A percentile compares a stretch with the other conserved stretches of the same genome.
phyloP scores from a whole-genome alignment of 2,797 vertebrate species.

The Coranthus polyacanthus region DNA sequence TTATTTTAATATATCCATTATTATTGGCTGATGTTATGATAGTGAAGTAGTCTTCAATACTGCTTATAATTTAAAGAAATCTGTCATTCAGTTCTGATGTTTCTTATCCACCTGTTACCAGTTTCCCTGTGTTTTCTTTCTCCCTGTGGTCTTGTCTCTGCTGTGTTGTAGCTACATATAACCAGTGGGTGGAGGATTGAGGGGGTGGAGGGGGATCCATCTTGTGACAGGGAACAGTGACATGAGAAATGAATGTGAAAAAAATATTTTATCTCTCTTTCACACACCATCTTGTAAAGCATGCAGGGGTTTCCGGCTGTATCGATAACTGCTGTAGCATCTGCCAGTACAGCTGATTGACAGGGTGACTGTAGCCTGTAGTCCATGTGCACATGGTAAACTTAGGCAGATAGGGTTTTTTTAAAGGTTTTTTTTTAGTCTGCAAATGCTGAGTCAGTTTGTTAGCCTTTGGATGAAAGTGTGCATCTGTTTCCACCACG shows the following conservation, averaged over 20 bases:
- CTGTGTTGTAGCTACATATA: constrained; percentile 28
- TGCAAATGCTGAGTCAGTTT: background rate
- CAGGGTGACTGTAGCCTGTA: too few species aligned
- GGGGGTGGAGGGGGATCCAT: constrained; percentile 27
- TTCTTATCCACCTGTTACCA: constrained; percentile 20
- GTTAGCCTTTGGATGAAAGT: too few species aligned
- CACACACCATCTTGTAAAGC: constrained; percentile 11
- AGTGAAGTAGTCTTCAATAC: too few species aligned
- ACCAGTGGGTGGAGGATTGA: constrained; percentile 28
- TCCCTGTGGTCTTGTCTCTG: constrained; percentile 25
- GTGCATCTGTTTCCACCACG: too few species aligned
- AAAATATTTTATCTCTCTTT: constrained; percentile 40
- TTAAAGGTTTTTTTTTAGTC: too few species aligned
- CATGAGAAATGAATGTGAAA: constrained; percentile 67
- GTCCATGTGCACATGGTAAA: constrained; percentile 11
- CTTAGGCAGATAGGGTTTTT: too few species aligned
- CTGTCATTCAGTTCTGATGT: background rate
- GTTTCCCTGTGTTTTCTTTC: constrained; percentile 19
- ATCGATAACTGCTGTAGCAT: constrained; percentile 21
- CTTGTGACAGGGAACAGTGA: constrained; percentile 65
- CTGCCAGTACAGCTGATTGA: constrained; percentile 2
- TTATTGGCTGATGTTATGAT: too few species aligned
- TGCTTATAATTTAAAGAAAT: too few species aligned
- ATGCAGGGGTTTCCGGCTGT: constrained; percentile 16
- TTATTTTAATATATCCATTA: too few species aligned